These are phyloP conservation scores for Spialia ferax DNA, from an alignment of 2,888 invertebrate species.

Conservation along the genomic window DNA sequence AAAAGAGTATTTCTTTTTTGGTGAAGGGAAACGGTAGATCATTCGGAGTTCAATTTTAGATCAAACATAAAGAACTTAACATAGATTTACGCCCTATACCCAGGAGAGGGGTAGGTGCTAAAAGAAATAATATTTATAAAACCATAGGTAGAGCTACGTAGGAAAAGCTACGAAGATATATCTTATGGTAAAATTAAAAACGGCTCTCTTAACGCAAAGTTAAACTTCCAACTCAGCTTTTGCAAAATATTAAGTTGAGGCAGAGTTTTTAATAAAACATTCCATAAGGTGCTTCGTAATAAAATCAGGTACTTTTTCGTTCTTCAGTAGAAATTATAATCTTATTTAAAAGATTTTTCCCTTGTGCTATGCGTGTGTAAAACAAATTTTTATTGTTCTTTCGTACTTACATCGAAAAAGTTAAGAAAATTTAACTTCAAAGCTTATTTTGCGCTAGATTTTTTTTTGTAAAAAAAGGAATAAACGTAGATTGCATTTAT, in stretches of 20 bases:
- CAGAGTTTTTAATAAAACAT: slow-evolving; percentile 40
- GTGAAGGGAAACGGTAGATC: neutral
- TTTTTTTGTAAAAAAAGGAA: no score
- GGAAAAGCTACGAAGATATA: neutral
- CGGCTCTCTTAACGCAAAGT: slow-evolving; percentile 8
- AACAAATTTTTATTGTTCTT: neutral
- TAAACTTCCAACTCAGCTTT: slow-evolving; percentile 28
- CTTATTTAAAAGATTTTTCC: neutral
- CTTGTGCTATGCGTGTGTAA: neutral
- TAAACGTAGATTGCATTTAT: no score
- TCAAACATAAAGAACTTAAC: no score
- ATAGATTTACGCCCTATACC: no score
- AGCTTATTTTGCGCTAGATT: no score
- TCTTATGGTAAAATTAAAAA: slow-evolving; percentile 31
- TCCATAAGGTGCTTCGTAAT: slow-evolving; percentile 32
- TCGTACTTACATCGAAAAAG: neutral
- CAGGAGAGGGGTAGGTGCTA: no score
- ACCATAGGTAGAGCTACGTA: no score
- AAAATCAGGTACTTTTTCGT: slow-evolving; percentile 21
- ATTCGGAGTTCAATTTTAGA: no score
- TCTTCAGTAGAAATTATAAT: slow-evolving; percentile 3
- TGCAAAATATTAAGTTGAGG: slow-evolving; percentile 33
- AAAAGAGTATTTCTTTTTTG: neutral
- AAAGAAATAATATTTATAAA: no score
- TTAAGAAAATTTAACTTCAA: no score